These are phyloP conservation scores for Caenorhabditis sp. DNA, from an alignment of 2,888 invertebrate species.

Conservation along the genomic window DNA sequence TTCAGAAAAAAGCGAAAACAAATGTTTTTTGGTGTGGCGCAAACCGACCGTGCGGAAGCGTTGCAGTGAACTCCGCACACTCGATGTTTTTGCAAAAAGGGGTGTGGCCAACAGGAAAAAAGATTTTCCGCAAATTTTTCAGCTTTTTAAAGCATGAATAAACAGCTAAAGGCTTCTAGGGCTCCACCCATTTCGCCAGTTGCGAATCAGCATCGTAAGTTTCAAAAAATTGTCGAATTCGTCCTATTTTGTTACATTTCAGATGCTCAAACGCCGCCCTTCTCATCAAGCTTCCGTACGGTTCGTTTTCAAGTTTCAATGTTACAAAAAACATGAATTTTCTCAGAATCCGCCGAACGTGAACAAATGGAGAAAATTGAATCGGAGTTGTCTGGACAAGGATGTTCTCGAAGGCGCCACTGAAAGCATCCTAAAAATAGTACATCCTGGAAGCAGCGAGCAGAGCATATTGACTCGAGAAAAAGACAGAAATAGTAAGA, in stretches of 20 bases:
- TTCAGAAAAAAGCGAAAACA: background rate
- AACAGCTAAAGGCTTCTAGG: no score
- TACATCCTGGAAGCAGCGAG: conserved; percentile 7
- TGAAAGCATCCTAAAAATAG: conserved; percentile 6
- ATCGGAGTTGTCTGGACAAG: background rate
- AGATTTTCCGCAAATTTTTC: background rate
- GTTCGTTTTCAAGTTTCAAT: background rate
- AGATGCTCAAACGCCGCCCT: background rate
- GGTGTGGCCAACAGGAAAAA: background rate
- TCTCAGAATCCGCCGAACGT: background rate
- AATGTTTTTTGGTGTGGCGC: background rate
- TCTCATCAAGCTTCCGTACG: background rate
- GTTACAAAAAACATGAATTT: background rate
- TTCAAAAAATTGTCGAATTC: no score
- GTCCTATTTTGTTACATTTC: background rate
- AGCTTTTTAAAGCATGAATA: background rate
- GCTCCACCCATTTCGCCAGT: no score
- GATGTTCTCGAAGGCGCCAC: conserved; percentile 3
- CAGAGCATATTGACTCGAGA: background rate
- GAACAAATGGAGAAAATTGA: background rate
- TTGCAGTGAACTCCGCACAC: conserved; percentile 2
- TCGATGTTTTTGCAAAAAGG: conserved; percentile 6
- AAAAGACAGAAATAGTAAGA: background rate
- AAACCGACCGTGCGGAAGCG: background rate
- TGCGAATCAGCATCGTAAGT: no score